Percentiles rank a stretch among this genome's conserved stretches.
These are phyloP conservation scores for Blastobasis lacticolella DNA, from an alignment of 2,888 invertebrate genomes.

Conservation along the genomic window DNA sequence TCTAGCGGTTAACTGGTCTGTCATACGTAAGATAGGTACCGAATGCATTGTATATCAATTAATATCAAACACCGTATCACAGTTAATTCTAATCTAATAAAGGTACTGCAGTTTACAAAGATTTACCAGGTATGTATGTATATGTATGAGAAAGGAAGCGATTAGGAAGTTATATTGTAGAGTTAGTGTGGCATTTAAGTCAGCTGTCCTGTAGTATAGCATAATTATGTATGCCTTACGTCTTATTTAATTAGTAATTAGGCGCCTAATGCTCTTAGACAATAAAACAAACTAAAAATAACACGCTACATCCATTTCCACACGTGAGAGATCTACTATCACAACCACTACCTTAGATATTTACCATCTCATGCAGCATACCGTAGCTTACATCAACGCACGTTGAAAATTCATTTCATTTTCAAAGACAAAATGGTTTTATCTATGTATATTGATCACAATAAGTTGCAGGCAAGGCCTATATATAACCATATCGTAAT, in stretches of 20 bases:
- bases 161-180: too few species aligned
- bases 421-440: neutral
- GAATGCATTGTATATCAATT: conserved; percentile 3
- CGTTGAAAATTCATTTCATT: neutral
- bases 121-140: too few species aligned
- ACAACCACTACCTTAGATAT: conserved; percentile 35
- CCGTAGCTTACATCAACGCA: neutral
- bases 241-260: too few species aligned
- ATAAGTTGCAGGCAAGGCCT: too few species aligned
- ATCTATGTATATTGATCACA: too few species aligned
- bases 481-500: neutral
- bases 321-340: conserved; percentile 38
- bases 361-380: conserved; percentile 4
- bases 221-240: too few species aligned
- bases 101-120: neutral
- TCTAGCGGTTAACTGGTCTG: too few species aligned
- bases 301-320: conserved; percentile 23
- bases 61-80: conserved; percentile 39
- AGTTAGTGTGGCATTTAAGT: too few species aligned
- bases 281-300: conserved; percentile 10
- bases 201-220: too few species aligned
- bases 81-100: conserved; percentile 30
- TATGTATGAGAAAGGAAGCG: too few species aligned
- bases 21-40: too few species aligned
- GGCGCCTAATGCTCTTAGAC: conserved; percentile 1